Evolutionary conservation across 2,113 vertebrate species (phyloP).

Genomic region (Alaudala cheleensis): DNA sequence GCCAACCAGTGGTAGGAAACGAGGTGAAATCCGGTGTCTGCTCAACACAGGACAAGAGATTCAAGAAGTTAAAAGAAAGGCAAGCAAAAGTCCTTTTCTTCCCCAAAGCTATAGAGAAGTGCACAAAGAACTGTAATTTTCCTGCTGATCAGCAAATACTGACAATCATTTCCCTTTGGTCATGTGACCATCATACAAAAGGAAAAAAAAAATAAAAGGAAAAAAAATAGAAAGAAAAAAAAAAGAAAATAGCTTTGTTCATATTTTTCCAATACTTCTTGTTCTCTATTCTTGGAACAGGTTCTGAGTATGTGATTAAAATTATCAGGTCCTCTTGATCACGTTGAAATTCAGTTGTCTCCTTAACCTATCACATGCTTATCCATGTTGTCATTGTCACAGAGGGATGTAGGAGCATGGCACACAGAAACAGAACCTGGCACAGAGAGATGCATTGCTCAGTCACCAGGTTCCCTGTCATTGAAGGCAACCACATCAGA

Average conservation of each 20-base stretch:
- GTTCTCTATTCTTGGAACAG: not conserved
- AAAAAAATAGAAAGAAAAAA: not conserved
- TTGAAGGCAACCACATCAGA: not conserved
- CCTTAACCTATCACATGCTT: not conserved
- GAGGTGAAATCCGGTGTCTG: not conserved
- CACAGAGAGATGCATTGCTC: not conserved
- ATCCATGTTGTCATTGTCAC: not conserved
- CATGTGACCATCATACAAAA: not conserved
- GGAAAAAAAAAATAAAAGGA: not conserved
- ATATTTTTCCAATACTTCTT: not conserved
- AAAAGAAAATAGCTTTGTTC: not conserved
- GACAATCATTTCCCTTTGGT: not conserved
- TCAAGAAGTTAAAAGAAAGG: not conserved
- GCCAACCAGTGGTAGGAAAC: not conserved
- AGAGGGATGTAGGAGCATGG: accelerated
- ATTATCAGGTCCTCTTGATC: not conserved
- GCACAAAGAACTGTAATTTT: not conserved
- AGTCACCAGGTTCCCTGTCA: not conserved
- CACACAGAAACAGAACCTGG: not conserved
- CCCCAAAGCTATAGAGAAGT: not conserved
- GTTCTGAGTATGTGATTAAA: not conserved
- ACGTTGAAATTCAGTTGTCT: not conserved
- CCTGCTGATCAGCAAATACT: not conserved
- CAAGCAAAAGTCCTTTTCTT: not conserved
- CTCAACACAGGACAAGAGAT: no score